Evolutionary conservation across 2,113 vertebrate genomes (phyloP), one percentile per base, ranked within the genome.

Genomic region (Nothocercus nigrocapillus): DNA sequence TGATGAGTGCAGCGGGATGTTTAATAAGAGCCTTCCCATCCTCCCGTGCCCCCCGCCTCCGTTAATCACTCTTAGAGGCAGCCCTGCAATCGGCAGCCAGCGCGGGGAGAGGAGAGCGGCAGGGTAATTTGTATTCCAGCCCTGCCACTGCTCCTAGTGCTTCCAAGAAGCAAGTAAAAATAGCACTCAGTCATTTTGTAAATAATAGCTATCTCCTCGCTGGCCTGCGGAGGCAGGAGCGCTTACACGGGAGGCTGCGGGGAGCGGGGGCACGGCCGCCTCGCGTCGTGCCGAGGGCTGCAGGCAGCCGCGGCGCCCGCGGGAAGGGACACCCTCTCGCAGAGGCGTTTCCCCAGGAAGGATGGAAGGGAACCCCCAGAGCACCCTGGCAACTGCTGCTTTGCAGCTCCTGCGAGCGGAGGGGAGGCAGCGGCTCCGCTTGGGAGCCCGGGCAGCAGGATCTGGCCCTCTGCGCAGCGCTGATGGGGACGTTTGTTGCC

Each of bases 121-220:
- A 32, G 22, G 0, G 21, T 87, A 2, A 96, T 96, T 94, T 77
- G 85, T 87, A 95, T 95, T 90, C 89, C 85, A 47, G 92, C 74
- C 51, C 89, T 32, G 95, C 89, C 19, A 3, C 91, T 80, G 92
- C 89, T 89, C 51, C 85, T n/a, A 28, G 82, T n/a, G 89, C 89
- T 95, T 96, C 96, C 89, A 66, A 93, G 92, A 83, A 88, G 91
- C 59, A 2, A 93, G 91, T 95, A 97, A 97, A 97, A 97, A 97
- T 97, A 97, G 95, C 95, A 40, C 89, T 90, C 93, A 3, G 11
- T 96, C 95, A 86, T 95, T 90, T 92, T 59, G 96, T 94, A 95
- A 96, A 97, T 96, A 97, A 96, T 70, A 94, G 81, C 94, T 42
- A 12, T 93, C 77, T 73, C 77, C 94, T 94, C 66, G 3, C 67